Evolutionary conservation across 2,113 vertebrate species (phyloP), one percentile per base, ranked within the genome.

Genomic region (Pionites leucogaster): DNA sequence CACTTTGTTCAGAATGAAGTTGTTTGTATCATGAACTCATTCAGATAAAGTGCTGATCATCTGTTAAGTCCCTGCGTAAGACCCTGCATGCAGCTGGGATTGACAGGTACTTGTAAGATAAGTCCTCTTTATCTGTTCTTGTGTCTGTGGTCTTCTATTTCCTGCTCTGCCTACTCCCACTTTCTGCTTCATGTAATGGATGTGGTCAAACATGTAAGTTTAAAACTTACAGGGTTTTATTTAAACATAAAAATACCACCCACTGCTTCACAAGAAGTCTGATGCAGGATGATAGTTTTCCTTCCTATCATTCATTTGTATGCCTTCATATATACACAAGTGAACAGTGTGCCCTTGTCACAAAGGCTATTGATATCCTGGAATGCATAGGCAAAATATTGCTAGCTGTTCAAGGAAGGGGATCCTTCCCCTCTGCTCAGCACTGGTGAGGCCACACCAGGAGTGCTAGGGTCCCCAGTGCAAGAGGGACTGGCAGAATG

Each of bases 401-500:
- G 37, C 42, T 27, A 18, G 59, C 46, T 22, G 29, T 20, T 49
- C 3, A 39, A n/a, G 20, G 71, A 23, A 31, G n/a, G 29, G 16
- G 10, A 67, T 29, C 35, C 33, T 62, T 71, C 44, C 8, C 15
- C 11, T 82, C 33, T 82, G 53, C 50, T 86, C 9, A 9, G 53
- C 0, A 1, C 53, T 39, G 2, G 7, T 25, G 79, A 31, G 31
- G 60, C 37, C 14, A 9, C 13, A n/a, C 7, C 11, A 0, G 7
- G 11, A 35, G 25, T 3, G 2, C 11, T 7, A 4, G 60, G 53
- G 22, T 75, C 23, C 18, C 17, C 55, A 55, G 44, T 7, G 4
- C 10, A 19, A 5, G 15, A 55, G 41, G 3, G 23, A 27, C 2
- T 65, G 52, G 4, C 8, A 22, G 8, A 10, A 20, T 53, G 62